A percentile compares a stretch with the other conserved stretches of the same genome.
phyloP scores from a whole-genome alignment of 2,888 invertebrate species.

The Melanotus villosus region DNA sequence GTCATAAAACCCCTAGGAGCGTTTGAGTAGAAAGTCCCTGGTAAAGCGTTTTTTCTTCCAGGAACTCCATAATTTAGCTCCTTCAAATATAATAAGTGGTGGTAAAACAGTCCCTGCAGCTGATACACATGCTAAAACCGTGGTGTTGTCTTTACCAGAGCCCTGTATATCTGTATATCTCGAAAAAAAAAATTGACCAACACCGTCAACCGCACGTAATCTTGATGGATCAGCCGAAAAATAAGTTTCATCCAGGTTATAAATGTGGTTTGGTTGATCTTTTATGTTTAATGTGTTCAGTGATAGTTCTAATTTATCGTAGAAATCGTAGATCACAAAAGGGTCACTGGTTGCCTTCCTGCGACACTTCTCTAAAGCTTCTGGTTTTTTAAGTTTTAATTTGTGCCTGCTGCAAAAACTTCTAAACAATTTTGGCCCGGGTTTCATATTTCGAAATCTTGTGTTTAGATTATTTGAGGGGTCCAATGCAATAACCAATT shows the following conservation, averaged over 20 bases:
- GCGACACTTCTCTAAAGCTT: neutral
- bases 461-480: no score
- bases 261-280: constrained; percentile 13
- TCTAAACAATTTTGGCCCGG: neutral
- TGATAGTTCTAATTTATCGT: neutral
- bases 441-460: neutral
- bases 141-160: neutral
- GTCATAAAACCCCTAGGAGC: no score
- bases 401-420: neutral
- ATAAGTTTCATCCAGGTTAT: neutral
- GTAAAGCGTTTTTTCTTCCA: no score
- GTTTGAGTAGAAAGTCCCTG: no score
- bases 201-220: neutral
- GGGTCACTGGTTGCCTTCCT: constrained; percentile 1
- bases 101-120: neutral
- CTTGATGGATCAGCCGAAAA: neutral
- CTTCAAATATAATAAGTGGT: constrained; percentile 5
- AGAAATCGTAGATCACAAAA: constrained; percentile 1
- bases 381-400: neutral
- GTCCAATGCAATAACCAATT: no score
- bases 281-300: neutral
- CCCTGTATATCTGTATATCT: neutral
- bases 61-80: neutral
- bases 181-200: neutral
- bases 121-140: neutral